Evolutionary conservation across 2,797 vertebrate species (phyloP).

Genomic region (Rhyacichthys aspro): DNA sequence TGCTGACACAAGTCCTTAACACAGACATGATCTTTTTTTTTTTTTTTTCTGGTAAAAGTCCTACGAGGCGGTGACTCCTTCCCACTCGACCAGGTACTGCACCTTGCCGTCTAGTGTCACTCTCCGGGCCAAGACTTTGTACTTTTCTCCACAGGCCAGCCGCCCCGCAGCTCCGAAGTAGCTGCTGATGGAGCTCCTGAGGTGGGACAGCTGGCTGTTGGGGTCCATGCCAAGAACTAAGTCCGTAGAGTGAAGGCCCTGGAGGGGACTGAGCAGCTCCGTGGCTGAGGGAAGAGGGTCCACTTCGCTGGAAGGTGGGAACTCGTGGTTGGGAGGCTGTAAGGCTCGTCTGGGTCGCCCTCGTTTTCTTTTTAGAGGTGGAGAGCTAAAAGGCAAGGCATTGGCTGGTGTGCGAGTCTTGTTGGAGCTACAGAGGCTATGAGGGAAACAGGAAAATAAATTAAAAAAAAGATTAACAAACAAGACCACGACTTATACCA

Average conservation of each 20-base stretch:
- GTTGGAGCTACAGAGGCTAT: slow-evolving; percentile 88
- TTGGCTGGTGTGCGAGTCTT: slow-evolving; percentile 86
- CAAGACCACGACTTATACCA: not conserved
- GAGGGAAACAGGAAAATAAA: slow-evolving; percentile 14
- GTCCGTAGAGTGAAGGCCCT: slow-evolving; percentile 89
- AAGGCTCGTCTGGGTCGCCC: slow-evolving; percentile 90
- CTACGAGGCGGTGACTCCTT: slow-evolving; percentile 96
- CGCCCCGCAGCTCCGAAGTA: slow-evolving; percentile 97
- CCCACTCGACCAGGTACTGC: slow-evolving; percentile 99
- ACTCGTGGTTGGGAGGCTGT: slow-evolving; percentile 89
- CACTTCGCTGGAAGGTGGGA: slow-evolving; percentile 63
- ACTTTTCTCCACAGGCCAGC: slow-evolving; percentile 97
- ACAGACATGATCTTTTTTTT: slow-evolving; percentile 24
- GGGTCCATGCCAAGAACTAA: slow-evolving; percentile 94
- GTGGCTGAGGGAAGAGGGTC: slow-evolving; percentile 63
- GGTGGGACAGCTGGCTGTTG: slow-evolving; percentile 92
- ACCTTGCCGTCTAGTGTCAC: slow-evolving; percentile 97
- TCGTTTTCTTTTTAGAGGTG: slow-evolving; percentile 88
- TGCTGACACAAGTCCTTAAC: slow-evolving; percentile 24
- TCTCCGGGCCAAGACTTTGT: slow-evolving; percentile 92
- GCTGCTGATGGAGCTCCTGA: slow-evolving; percentile 97
- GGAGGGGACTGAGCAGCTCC: slow-evolving; percentile 80
- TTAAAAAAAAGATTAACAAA: not conserved
- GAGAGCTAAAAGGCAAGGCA: slow-evolving; percentile 87
- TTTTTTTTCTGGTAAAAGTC: slow-evolving; percentile 58